Base-by-base conservation (phyloP, 2,797 vertebrate species). In the Semaprochilodus insignis region DNA sequence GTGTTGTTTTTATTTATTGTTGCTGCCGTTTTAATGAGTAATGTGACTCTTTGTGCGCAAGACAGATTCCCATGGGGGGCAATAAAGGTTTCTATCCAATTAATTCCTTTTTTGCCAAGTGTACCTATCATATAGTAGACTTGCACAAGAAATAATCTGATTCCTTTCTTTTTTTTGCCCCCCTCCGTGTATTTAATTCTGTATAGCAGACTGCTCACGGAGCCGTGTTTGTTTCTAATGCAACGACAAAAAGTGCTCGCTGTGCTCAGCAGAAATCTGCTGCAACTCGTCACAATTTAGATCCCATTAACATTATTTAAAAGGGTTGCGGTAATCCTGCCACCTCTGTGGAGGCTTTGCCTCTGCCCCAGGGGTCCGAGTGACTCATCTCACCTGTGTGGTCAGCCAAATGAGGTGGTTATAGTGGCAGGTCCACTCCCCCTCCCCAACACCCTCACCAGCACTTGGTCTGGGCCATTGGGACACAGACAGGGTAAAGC, bases 211-310 rank as follows among this genome's bases (percentile, higher is more conserved):
- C 62, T 74, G n/a, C 34, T 57, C 57, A 15, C 84, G 88, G 88
- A 71, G 85, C 81, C 63, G 81, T 87, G 59, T 89, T 83, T 91
- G 89, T 90, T 93, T 86, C 89, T 87, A 72, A 89, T 88, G 88
- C 89, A 89, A 88, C 89, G 89, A 93, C 91, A 90, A 91, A 94
- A 93, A 85, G 83, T 88, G 88, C 92, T 91, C 89, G 89, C 93
- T 92, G 92, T 88, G 91, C 91, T 91, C 91, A 93, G 91, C 92
- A 91, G 88, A 93, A 92, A 88, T 81, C 63, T 57, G 66, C 69
- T 78, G 36, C 78, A 44, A 87, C 89, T 88, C 84, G 55, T 82
- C 82, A 85, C 88, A 85, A 85, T 91, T 87, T 90, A 89, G 88
- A 88, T 90, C 86, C 87, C 73, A 87, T 85, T 89, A 93, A 89